phyloP scores from a whole-genome alignment of 1,140 invertebrate genomes.

The Apis dorsata region DNA sequence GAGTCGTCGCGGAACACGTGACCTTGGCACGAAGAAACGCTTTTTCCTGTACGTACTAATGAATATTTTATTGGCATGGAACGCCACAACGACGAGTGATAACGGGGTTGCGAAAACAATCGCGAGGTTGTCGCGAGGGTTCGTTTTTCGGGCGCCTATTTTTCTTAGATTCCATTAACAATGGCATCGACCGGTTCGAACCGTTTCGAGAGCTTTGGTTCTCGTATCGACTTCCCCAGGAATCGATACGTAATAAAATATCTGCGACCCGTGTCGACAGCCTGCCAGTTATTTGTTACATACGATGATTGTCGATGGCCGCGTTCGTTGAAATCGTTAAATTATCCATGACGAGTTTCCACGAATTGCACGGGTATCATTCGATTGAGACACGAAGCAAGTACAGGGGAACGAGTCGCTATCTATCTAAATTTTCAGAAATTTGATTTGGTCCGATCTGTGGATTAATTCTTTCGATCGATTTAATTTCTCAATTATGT shows the following conservation, averaged over 20 bases:
- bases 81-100: neutral
- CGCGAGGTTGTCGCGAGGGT: neutral
- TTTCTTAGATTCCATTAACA: neutral
- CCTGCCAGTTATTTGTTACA: constrained; percentile 8
- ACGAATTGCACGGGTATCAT: neutral
- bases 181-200: neutral
- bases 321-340: neutral
- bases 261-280: constrained; percentile 7
- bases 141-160: neutral
- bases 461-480: neutral
- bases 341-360: constrained; percentile 19
- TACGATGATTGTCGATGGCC: constrained; percentile 10
- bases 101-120: neutral
- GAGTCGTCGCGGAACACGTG: neutral
- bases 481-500: too few relatives aligned
- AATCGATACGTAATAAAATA: constrained; percentile 29
- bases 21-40: constrained; percentile 39
- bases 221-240: neutral
- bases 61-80: constrained; percentile 30
- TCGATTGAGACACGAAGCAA: constrained; percentile 5
- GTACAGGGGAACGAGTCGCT: neutral
- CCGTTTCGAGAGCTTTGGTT: neutral
- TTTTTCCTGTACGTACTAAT: constrained; percentile 29
- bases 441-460: neutral
- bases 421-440: neutral